These are phyloP conservation scores for Cryptomyrus ogoouensis DNA, from an alignment of 2,113 vertebrate genomes.

Conservation along the genomic window DNA sequence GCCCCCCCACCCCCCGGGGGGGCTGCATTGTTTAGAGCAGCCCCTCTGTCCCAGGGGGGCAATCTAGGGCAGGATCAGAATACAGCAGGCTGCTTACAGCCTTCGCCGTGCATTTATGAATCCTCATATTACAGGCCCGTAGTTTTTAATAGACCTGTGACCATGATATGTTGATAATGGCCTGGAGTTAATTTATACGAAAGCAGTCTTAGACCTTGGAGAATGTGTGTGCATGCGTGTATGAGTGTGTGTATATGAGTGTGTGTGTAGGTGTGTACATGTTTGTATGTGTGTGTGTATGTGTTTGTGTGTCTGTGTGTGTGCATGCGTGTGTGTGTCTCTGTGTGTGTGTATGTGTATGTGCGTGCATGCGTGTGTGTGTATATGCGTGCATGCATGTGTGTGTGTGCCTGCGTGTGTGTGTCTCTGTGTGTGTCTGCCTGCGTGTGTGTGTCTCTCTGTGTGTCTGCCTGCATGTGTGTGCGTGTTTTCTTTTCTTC, in stretches of 20 bases:
- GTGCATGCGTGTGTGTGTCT: neutral
- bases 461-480: too few relatives aligned
- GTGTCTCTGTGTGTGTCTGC: neutral
- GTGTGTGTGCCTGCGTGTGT: neutral
- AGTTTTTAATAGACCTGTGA: slow-evolving; percentile 23
- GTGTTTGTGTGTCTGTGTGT: neutral
- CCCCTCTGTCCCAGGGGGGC: slow-evolving; percentile 30
- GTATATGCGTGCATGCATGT: neutral
- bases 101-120: slow-evolving; percentile 21
- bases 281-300: neutral
- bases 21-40: slow-evolving; percentile 44
- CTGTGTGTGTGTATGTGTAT: neutral
- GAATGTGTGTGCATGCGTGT: slow-evolving; percentile 10
- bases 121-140: slow-evolving; percentile 28
- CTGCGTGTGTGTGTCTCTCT: neutral
- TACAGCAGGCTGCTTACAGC: slow-evolving; percentile 24
- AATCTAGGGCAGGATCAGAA: slow-evolving; percentile 32
- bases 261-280: neutral
- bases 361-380: neutral
- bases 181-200: slow-evolving; percentile 29
- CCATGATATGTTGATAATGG: slow-evolving; percentile 28
- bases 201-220: slow-evolving; percentile 30
- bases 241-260: neutral
- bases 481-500: neutral
- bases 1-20: slow-evolving; percentile 24